Conservation (phyloP, 2,797 vertebrate genomes). For the Paedocypris micromegethes region DNA sequence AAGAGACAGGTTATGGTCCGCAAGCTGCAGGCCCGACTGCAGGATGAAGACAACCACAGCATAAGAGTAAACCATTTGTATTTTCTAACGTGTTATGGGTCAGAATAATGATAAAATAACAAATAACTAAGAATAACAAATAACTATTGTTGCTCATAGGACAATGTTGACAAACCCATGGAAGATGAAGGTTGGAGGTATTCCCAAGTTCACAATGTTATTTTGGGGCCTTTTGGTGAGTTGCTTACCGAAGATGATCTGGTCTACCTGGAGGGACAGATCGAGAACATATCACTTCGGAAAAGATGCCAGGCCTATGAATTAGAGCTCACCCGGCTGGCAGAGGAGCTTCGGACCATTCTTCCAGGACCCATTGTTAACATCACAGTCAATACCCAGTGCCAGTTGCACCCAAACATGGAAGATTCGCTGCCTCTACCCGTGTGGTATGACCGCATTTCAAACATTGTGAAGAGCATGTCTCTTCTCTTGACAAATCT, state of each 20-base stretch:
- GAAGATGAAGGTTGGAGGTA: constrained; percentile 74
- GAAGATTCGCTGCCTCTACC: constrained; percentile 66
- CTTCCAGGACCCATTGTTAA: constrained; percentile 81
- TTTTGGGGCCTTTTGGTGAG: constrained; percentile 91
- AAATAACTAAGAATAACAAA: not conserved
- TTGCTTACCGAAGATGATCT: constrained; percentile 86
- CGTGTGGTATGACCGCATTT: constrained; percentile 80
- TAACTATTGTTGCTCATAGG: constrained; percentile 48
- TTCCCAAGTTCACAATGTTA: constrained; percentile 76
- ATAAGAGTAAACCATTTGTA: constrained; percentile 34
- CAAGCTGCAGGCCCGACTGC: constrained; percentile 78
- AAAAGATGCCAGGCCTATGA: constrained; percentile 79
- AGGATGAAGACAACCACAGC: constrained; percentile 47
- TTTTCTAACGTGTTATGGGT: not conserved
- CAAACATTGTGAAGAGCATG: constrained; percentile 80
- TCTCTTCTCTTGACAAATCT: constrained; percentile 75
- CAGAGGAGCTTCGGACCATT: constrained; percentile 75
- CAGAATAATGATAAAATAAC: too few species aligned
- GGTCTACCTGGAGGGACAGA: constrained; percentile 80
- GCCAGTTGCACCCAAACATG: constrained; percentile 59
- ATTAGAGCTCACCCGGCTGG: constrained; percentile 77
- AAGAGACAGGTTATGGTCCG: constrained; percentile 96
- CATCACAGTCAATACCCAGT: constrained; percentile 77
- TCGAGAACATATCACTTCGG: constrained; percentile 78
- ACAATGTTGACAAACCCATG: constrained; percentile 33